Evolutionary conservation across 2,113 vertebrate genomes (phyloP).

Genomic region (Indicator indicator): DNA sequence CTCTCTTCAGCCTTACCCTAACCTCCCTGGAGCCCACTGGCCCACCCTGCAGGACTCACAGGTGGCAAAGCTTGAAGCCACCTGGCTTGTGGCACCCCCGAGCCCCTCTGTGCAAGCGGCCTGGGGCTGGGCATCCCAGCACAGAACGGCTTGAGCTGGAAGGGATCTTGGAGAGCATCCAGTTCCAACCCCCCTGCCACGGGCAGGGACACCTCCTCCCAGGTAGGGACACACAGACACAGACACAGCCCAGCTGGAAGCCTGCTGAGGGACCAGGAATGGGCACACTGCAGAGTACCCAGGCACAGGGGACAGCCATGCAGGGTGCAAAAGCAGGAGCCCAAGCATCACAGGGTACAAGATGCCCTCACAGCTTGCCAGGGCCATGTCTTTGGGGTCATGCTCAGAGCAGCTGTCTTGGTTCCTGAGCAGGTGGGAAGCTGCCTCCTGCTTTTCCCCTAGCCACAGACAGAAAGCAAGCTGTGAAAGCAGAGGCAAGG

Average conservation of each 20-base stretch:
- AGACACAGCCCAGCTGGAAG: neutral
- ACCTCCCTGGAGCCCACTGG: neutral
- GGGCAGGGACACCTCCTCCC: too few relatives aligned
- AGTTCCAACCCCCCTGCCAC: too few relatives aligned
- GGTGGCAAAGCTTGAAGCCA: neutral
- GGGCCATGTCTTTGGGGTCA: neutral
- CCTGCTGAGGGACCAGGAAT: accelerated
- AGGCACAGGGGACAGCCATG: neutral
- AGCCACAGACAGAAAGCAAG: neutral
- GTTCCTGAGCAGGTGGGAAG: neutral
- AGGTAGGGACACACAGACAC: neutral
- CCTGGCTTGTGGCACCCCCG: neutral
- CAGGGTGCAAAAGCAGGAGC: neutral
- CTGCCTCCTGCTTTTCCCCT: neutral
- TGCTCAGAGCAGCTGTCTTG: neutral
- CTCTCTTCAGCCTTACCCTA: neutral
- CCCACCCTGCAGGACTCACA: neutral
- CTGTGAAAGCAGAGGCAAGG: neutral
- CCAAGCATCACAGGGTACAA: neutral
- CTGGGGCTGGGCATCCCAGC: neutral
- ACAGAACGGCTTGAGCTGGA: too few relatives aligned
- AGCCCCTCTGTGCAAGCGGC: neutral
- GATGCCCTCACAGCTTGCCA: neutral
- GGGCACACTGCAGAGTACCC: accelerated
- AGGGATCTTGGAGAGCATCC: too few relatives aligned